Evolutionary conservation across 1,140 invertebrate species (phyloP).

Genomic region (Drosophila orosa): DNA sequence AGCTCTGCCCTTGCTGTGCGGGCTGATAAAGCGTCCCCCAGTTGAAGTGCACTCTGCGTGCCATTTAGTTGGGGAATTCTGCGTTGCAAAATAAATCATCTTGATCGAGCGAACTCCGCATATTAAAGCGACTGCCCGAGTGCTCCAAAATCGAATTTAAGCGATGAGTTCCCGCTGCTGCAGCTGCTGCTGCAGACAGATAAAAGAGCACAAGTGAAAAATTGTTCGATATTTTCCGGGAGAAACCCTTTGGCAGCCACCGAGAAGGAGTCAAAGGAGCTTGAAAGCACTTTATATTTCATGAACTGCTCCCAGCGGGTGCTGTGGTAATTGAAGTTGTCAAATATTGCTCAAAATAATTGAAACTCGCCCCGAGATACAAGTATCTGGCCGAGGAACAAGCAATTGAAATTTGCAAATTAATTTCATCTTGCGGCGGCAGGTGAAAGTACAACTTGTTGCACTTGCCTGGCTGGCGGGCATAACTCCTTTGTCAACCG

Average conservation of each 20-base stretch:
- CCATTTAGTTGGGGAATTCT: slow-evolving; percentile 39
- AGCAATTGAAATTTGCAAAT: slow-evolving; percentile 40
- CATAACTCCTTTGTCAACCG: slow-evolving; percentile 71
- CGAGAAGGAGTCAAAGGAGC: neutral
- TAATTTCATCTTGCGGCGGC: slow-evolving; percentile 17
- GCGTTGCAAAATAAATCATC: slow-evolving; percentile 67
- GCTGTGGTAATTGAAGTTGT: slow-evolving; percentile 30
- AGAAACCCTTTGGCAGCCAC: slow-evolving; percentile 20
- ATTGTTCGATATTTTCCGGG: slow-evolving; percentile 37
- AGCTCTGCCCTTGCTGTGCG: slow-evolving; percentile 39
- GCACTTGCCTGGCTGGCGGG: slow-evolving; percentile 36
- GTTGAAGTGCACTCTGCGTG: slow-evolving; percentile 41
- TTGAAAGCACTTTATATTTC: slow-evolving; percentile 26
- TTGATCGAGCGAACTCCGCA: slow-evolving; percentile 69
- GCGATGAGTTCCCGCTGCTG: slow-evolving; percentile 10
- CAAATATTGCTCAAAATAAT: slow-evolving; percentile 8
- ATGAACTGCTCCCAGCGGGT: slow-evolving; percentile 4
- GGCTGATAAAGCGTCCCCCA: slow-evolving; percentile 50
- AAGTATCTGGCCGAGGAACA: neutral
- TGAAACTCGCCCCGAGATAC: slow-evolving; percentile 11
- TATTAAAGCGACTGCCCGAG: slow-evolving; percentile 54
- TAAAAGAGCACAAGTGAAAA: slow-evolving; percentile 43
- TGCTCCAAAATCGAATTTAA: slow-evolving; percentile 48
- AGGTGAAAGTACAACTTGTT: slow-evolving; percentile 64
- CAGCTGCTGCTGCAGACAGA: slow-evolving; percentile 23